phyloP scores from a whole-genome alignment of 1,140 invertebrate species.

The Lerema accius region DNA sequence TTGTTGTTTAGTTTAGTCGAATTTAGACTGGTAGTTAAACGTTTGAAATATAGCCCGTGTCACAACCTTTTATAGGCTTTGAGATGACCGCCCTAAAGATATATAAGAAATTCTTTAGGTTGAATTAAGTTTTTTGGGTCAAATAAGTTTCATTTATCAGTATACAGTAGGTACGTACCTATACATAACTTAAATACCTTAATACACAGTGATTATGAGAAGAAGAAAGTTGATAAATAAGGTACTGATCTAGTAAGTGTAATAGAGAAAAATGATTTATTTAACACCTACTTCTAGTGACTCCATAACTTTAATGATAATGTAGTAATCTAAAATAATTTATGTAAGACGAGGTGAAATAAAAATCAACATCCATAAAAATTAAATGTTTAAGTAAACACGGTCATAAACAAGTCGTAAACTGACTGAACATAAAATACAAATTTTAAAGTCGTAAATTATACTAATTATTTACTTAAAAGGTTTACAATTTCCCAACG shows the following conservation, averaged over 20 bases:
- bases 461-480: conserved; percentile 27
- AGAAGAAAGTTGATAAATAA: too few relatives aligned
- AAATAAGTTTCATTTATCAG: too few relatives aligned
- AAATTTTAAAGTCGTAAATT: conserved; percentile 18
- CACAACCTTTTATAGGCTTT: conserved; percentile 50
- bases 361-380: conserved; percentile 11
- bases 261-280: too few relatives aligned
- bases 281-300: too few relatives aligned
- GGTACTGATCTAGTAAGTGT: too few relatives aligned
- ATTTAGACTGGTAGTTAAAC: conserved; percentile 53
- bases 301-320: too few relatives aligned
- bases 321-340: too few relatives aligned
- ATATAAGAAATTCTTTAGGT: conserved; percentile 50
- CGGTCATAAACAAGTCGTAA: conserved; percentile 23
- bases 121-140: conserved; percentile 22
- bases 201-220: too few relatives aligned
- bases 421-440: conserved; percentile 18
- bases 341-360: neutral
- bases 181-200: too few relatives aligned
- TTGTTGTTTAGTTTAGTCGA: conserved; percentile 47
- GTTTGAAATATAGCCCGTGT: conserved; percentile 61
- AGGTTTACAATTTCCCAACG: conserved; percentile 20
- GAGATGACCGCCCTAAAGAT: conserved; percentile 31
- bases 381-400: conserved; percentile 24
- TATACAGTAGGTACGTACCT: too few relatives aligned